phyloP scores from a whole-genome alignment of 2,797 vertebrate species.

The Astyanax mexicanus region DNA sequence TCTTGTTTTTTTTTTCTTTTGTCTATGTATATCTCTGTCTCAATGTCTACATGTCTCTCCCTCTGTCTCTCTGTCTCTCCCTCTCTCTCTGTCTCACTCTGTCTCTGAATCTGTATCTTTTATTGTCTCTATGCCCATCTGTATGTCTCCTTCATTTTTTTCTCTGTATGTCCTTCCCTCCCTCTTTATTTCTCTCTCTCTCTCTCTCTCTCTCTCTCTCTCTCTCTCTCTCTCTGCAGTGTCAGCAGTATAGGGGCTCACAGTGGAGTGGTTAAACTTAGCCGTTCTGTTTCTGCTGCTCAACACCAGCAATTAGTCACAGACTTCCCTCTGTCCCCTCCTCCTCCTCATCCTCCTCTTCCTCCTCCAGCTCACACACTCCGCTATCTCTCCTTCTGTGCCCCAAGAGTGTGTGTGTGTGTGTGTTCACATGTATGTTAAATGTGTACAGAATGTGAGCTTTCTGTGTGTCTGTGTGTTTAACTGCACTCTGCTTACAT shows the following conservation, averaged over 20 bases:
- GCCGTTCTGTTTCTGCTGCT: conserved; percentile 27
- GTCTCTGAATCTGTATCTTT: too few relatives aligned
- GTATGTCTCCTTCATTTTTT: neutral
- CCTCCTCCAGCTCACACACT: conserved; percentile 17
- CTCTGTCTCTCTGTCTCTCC: neutral
- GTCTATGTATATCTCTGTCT: too few relatives aligned
- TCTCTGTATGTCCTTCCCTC: neutral
- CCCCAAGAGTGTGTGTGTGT: neutral
- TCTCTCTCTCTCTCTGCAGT: conserved; percentile 19
- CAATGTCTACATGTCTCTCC: neutral
- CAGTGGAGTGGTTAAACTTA: conserved; percentile 41
- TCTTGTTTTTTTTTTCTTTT: neutral
- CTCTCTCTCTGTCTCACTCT: too few relatives aligned
- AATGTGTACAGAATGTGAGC: neutral
- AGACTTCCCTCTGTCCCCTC: conserved; percentile 27
- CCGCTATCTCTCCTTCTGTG: neutral
- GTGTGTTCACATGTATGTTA: conserved; percentile 1
- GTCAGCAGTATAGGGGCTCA: conserved; percentile 33
- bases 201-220: conserved; percentile 5
- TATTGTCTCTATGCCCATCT: too few relatives aligned
- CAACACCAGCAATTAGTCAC: conserved; percentile 45
- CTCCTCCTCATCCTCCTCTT: too few relatives aligned
- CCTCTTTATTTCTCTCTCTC: neutral
- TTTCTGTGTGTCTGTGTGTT: conserved; percentile 42
- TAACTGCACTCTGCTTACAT: neutral